Percentiles rank a stretch among this genome's conserved stretches.
phyloP scores from a whole-genome alignment of 1,140 invertebrate genomes.

The Papilio dardanus region DNA sequence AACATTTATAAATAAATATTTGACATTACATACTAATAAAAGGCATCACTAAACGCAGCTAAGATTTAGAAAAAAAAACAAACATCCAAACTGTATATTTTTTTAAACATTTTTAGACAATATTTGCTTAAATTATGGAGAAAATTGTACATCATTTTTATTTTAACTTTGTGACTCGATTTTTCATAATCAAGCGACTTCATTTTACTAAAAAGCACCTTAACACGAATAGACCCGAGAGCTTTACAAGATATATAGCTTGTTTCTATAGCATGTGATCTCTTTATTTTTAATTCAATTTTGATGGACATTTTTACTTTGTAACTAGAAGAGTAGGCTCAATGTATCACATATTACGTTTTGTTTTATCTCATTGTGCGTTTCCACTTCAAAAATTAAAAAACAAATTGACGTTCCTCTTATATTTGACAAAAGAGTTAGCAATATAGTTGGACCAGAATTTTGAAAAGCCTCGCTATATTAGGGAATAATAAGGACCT shows the following conservation, averaged over 20 bases:
- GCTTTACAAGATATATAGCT: constrained; percentile 77
- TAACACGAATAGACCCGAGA: constrained; percentile 60
- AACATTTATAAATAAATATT: background rate
- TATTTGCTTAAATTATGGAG: background rate
- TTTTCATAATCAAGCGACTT: background rate
- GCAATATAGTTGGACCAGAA: too few species aligned
- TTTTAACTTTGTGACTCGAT: background rate
- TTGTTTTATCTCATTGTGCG: constrained; percentile 46
- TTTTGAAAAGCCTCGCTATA: too few species aligned
- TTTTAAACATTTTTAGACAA: background rate
- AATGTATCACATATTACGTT: constrained; percentile 68
- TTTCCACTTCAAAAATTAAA: background rate
- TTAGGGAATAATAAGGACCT: too few species aligned
- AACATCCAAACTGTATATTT: too few species aligned
- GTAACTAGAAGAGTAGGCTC: constrained; percentile 71
- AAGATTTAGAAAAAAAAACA: background rate
- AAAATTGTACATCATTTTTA: background rate
- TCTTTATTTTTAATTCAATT: constrained; percentile 81
- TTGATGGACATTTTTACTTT: constrained; percentile 82
- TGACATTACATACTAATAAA: background rate
- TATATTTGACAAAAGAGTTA: background rate
- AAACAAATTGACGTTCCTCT: background rate
- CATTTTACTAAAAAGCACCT: constrained; percentile 45
- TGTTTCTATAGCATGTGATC: constrained; percentile 78
- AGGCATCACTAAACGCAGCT: background rate